These are phyloP conservation scores for Antechinus flavipes DNA, from an alignment of 2,113 vertebrate genomes.

Conservation along the genomic window DNA sequence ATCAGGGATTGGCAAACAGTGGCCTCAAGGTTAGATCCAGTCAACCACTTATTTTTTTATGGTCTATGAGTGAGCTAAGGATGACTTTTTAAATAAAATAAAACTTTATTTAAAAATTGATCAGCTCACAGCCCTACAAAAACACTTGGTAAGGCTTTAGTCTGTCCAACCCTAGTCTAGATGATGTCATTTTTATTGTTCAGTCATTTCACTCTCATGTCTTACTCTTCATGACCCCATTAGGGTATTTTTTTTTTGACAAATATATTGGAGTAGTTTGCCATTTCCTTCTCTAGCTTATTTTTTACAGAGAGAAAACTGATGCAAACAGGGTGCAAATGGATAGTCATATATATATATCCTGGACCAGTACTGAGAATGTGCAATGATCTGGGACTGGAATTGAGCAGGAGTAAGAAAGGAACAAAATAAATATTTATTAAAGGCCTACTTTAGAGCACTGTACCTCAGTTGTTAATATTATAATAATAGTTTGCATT, in stretches of 20 bases:
- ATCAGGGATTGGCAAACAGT: not conserved
- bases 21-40: not conserved
- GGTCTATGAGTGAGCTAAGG: not conserved
- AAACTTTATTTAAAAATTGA: not conserved
- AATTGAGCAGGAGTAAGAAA: not conserved
- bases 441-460: not conserved
- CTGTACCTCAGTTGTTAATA: not conserved
- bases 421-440: not conserved
- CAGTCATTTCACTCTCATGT: not conserved
- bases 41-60: not conserved
- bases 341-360: not conserved
- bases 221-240: too few species aligned
- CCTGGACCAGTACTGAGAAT: not conserved
- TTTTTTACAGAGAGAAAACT: too few species aligned
- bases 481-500: not conserved
- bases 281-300: too few species aligned
- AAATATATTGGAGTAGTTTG: too few species aligned
- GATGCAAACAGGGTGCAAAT: not conserved
- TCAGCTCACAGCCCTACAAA: not conserved
- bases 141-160: not conserved
- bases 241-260: too few species aligned
- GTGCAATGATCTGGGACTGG: not conserved
- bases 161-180: not conserved
- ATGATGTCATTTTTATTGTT: not conserved
- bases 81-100: not conserved